A percentile compares a stretch with the other conserved stretches of the same genome.
Conservation (phyloP, 2,888 invertebrate genomes). For the Cephus rjabovi region DNA sequence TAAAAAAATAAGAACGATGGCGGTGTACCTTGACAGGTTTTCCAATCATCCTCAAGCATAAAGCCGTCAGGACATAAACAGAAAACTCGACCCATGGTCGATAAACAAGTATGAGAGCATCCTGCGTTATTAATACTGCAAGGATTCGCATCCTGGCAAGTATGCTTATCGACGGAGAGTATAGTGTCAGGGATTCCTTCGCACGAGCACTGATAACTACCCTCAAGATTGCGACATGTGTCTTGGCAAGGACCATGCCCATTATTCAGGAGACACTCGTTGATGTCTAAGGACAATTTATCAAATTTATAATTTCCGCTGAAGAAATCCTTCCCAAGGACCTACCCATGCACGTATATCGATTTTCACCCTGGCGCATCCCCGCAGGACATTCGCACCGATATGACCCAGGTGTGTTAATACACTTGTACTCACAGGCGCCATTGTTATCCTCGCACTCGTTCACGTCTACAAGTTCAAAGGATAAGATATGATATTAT, state of each 20-base stretch:
- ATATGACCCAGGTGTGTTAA: slow-evolving; percentile 76
- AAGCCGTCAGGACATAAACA: slow-evolving; percentile 63
- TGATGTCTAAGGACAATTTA: slow-evolving; percentile 66
- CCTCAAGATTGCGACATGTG: slow-evolving; percentile 71
- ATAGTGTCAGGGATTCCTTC: slow-evolving; percentile 70
- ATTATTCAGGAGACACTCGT: slow-evolving; percentile 74
- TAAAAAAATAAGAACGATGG: background rate
- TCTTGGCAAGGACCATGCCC: slow-evolving; percentile 77
- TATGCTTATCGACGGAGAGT: slow-evolving; percentile 70
- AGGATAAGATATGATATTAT: background rate
- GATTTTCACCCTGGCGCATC: slow-evolving; percentile 51
- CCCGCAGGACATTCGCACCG: slow-evolving; percentile 64
- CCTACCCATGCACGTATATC: slow-evolving; percentile 54
- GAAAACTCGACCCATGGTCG: slow-evolving; percentile 69
- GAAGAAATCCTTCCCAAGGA: slow-evolving; percentile 8
- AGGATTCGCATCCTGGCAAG: slow-evolving; percentile 71
- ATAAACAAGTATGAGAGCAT: slow-evolving; percentile 74
- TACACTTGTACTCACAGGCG: slow-evolving; percentile 69
- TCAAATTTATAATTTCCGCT: background rate
- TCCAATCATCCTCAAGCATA: slow-evolving; percentile 63
- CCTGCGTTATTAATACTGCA: slow-evolving; percentile 70
- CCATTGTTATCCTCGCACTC: slow-evolving; percentile 53
- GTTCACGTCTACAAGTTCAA: slow-evolving; percentile 45
- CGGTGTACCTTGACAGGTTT: slow-evolving; percentile 59
- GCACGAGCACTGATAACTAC: slow-evolving; percentile 73